Evolutionary conservation across 2,113 vertebrate species (phyloP).

Genomic region (Oncorhynchus keta): DNA sequence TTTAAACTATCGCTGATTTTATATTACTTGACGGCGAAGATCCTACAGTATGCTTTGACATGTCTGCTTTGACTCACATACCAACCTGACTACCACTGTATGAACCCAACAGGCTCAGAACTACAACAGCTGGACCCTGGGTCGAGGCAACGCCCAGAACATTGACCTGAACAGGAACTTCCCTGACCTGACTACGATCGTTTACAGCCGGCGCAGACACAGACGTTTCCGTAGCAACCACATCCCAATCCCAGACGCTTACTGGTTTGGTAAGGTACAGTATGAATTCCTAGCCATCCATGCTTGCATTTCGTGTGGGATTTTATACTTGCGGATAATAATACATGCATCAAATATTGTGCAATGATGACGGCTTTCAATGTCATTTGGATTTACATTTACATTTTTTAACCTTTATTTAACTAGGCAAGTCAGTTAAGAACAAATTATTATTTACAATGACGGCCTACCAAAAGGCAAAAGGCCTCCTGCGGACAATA

Average conservation of each 20-base stretch:
- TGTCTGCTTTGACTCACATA: no score
- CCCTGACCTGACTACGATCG: constrained; percentile 87
- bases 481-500: no score
- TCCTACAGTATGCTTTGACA: not conserved
- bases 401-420: no score
- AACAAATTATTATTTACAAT: no score
- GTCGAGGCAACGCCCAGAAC: constrained; percentile 88
- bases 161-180: constrained; percentile 95
- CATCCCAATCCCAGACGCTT: constrained; percentile 88
- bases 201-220: constrained; percentile 75
- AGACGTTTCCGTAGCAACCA: constrained; percentile 79
- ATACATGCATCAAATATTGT: no score
- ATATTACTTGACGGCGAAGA: not conserved
- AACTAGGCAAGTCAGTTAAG: no score
- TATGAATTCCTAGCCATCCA: constrained; percentile 11
- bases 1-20: no score
- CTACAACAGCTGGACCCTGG: constrained; percentile 79
- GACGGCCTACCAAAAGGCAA: no score
- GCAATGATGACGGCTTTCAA: no score
- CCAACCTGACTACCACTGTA: not conserved
- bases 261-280: constrained; percentile 96
- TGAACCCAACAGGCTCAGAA: constrained; percentile 77
- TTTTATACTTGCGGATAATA: no score
- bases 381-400: no score
- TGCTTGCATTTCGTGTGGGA: constrained; percentile 10